phyloP scores from a whole-genome alignment of 1,140 invertebrate genomes.

The Pseudomyrmex cubaensis region DNA sequence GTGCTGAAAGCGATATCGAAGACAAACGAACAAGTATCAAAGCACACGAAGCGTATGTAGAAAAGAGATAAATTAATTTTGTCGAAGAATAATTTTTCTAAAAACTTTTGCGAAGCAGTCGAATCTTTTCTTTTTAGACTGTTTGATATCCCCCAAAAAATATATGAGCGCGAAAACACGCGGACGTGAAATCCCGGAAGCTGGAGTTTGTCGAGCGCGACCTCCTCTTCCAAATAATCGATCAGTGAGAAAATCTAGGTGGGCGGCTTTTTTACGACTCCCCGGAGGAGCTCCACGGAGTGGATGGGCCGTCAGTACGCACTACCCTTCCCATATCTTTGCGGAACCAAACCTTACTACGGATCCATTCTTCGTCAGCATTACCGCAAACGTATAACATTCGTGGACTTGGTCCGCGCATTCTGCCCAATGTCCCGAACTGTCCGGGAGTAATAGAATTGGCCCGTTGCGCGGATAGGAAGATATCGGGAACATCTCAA shows the following conservation, averaged over 20 bases:
- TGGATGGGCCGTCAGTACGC: slow-evolving; percentile 57
- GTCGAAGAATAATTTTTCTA: background rate
- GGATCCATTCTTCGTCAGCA: slow-evolving; percentile 53
- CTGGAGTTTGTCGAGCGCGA: slow-evolving; percentile 23
- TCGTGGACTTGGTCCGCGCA: slow-evolving; percentile 29
- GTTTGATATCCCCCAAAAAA: no score
- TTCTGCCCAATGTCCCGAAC: slow-evolving; percentile 30
- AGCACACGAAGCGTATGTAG: background rate
- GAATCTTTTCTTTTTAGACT: no score
- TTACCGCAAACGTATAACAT: slow-evolving; percentile 62
- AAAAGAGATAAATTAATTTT: slow-evolving; percentile 1
- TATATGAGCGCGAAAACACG: background rate
- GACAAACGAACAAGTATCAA: background rate
- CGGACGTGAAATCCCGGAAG: slow-evolving; percentile 23
- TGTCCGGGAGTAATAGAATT: slow-evolving; percentile 38
- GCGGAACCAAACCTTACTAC: slow-evolving; percentile 36
- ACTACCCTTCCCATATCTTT: slow-evolving; percentile 60
- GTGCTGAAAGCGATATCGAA: background rate
- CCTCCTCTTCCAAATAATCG: slow-evolving; percentile 55
- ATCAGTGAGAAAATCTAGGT: slow-evolving; percentile 68
- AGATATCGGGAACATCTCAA: background rate
- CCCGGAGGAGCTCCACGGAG: slow-evolving; percentile 57
- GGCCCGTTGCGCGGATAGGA: slow-evolving; percentile 8
- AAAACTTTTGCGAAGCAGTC: no score
- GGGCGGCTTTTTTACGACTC: slow-evolving; percentile 67